Conservation (phyloP, 2,113 vertebrate genomes). For the Protobothrops mucrosquamatus region DNA sequence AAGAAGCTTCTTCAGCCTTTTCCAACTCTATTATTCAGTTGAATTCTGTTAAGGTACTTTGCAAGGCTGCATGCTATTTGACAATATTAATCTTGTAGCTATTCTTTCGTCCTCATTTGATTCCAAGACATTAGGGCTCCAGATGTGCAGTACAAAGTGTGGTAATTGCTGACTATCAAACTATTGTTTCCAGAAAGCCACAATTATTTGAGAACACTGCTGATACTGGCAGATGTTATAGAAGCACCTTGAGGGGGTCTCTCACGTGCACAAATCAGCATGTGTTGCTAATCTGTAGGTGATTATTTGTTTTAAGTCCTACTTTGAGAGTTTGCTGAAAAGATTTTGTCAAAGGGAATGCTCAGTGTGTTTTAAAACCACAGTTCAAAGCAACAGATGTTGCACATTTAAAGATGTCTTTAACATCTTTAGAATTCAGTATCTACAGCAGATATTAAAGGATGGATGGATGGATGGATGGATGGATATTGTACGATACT, state of each 20-base stretch:
- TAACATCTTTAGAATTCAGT: background rate
- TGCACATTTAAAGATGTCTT: background rate
- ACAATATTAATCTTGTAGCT: background rate
- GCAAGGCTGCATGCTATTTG: background rate
- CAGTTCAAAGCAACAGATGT: background rate
- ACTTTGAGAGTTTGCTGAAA: background rate
- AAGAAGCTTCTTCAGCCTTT: background rate
- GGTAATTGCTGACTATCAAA: slow-evolving; percentile 22
- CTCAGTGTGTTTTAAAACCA: background rate
- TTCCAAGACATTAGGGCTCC: slow-evolving; percentile 21
- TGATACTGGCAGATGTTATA: slow-evolving; percentile 32
- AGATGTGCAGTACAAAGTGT: slow-evolving; percentile 34
- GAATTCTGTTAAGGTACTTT: background rate
- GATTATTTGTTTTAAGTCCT: background rate
- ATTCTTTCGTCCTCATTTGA: slow-evolving; percentile 32
- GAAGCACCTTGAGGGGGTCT: slow-evolving; percentile 14
- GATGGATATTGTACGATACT: background rate
- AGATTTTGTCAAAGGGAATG: background rate
- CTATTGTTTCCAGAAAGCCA: slow-evolving; percentile 31
- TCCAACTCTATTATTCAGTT: background rate
- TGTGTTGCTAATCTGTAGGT: background rate
- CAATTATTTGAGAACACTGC: slow-evolving; percentile 42
- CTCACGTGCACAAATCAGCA: background rate
- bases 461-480: background rate
- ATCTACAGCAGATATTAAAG: background rate